Percentiles rank a stretch among this genome's conserved stretches.
Evolutionary conservation across 92 coral and sea anemone species (phyloP).

Genomic region (Epizoanthus stellaris): DNA sequence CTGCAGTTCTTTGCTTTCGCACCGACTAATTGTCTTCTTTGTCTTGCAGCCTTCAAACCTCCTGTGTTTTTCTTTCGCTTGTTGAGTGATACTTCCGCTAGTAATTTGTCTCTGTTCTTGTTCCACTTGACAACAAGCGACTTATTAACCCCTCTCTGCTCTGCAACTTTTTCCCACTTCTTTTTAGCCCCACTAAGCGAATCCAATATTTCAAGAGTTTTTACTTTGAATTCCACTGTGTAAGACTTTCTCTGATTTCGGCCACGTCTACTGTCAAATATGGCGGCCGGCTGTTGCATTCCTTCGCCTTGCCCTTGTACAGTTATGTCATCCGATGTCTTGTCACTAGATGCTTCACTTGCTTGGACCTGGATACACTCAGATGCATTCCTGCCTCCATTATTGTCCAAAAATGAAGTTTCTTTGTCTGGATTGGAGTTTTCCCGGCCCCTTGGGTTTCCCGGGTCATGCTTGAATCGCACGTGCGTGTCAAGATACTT

Average conservation of each 20-base stretch:
- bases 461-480: neutral
- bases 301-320: slow-evolving; percentile 22
- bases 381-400: too few relatives aligned
- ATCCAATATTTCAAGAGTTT: slow-evolving; percentile 63
- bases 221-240: slow-evolving; percentile 61
- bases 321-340: neutral
- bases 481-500: neutral
- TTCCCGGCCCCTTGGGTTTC: neutral
- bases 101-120: slow-evolving; percentile 47
- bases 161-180: slow-evolving; percentile 54
- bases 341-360: too few relatives aligned
- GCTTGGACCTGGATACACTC: too few relatives aligned
- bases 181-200: slow-evolving; percentile 41
- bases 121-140: slow-evolving; percentile 68
- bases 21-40: slow-evolving; percentile 44
- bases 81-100: slow-evolving; percentile 47
- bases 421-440: slow-evolving; percentile 25
- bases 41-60: slow-evolving; percentile 45
- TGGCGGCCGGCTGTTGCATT: slow-evolving; percentile 4
- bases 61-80: slow-evolving; percentile 55
- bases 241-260: slow-evolving; percentile 50
- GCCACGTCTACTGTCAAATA: neutral
- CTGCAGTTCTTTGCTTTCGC: slow-evolving; percentile 10
- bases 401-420: neutral
- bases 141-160: slow-evolving; percentile 53